Conservation (phyloP, 2,797 vertebrate species). For the Aselliscus stoliczkanus region DNA sequence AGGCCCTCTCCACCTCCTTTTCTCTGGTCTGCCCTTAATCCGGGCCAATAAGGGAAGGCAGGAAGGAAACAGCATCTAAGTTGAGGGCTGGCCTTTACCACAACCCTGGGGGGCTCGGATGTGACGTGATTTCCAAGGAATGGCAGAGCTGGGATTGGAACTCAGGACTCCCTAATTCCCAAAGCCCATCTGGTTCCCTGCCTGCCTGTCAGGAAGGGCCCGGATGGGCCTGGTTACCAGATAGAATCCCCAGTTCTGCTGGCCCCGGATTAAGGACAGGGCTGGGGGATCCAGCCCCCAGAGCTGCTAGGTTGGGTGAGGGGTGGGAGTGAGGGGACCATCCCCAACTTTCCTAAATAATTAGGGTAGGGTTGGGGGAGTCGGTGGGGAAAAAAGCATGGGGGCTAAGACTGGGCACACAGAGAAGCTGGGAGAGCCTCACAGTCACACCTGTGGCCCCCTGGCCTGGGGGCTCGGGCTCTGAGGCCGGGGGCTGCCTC, state of each 20-base stretch:
- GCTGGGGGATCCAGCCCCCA: neutral
- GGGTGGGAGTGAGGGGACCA: too few species aligned
- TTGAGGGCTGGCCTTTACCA: neutral
- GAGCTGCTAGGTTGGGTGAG: neutral
- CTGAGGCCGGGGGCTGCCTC: accelerated
- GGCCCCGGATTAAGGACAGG: neutral
- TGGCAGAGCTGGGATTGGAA: too few species aligned
- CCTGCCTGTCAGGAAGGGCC: neutral
- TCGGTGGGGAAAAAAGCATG: neutral
- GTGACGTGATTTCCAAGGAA: neutral
- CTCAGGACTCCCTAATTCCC: neutral
- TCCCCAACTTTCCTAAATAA: neutral
- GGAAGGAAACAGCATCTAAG: neutral
- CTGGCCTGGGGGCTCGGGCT: neutral
- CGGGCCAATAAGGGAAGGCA: neutral
- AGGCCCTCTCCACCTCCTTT: neutral
- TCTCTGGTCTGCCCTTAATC: neutral
- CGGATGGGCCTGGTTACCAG: neutral
- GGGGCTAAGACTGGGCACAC: neutral
- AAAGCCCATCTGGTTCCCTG: neutral
- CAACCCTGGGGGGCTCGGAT: neutral
- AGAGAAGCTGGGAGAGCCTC: neutral
- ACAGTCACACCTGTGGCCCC: neutral
- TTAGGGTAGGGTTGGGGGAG: accelerated
- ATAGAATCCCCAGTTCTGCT: neutral